These are phyloP conservation scores for Pollachius pollachius DNA, from an alignment of 2,113 vertebrate genomes.

Conservation along the genomic window DNA sequence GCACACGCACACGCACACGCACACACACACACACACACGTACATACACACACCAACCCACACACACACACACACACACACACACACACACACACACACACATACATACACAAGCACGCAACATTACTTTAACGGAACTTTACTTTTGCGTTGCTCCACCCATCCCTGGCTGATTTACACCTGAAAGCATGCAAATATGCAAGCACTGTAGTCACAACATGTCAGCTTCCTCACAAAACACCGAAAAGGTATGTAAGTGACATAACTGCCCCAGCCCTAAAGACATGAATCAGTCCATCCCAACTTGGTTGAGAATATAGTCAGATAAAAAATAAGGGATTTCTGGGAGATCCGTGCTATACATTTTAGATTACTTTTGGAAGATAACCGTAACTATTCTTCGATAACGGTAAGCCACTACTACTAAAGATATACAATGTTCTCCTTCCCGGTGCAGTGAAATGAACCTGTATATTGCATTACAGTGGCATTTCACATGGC, in stretches of 20 bases:
- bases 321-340: too few species aligned
- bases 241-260: slow-evolving; percentile 44
- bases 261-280: slow-evolving; percentile 43
- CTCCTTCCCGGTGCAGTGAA: background rate
- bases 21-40: too few species aligned
- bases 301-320: too few species aligned
- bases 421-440: too few species aligned
- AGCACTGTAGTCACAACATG: slow-evolving; percentile 70
- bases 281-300: slow-evolving; percentile 13
- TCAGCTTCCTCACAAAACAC: slow-evolving; percentile 52
- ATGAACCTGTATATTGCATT: background rate
- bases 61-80: too few species aligned
- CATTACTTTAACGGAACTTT: slow-evolving; percentile 60
- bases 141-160: slow-evolving; percentile 42
- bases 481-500: too few species aligned
- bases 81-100: too few species aligned
- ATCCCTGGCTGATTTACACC: slow-evolving; percentile 61
- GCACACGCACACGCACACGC: too few species aligned
- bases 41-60: too few species aligned
- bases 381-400: too few species aligned
- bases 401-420: too few species aligned
- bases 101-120: background rate
- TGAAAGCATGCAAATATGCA: slow-evolving; percentile 59
- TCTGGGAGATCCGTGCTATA: too few species aligned
- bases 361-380: background rate